phyloP scores from a whole-genome alignment of 1,140 invertebrate species.

The Himalopsyche phryganea region DNA sequence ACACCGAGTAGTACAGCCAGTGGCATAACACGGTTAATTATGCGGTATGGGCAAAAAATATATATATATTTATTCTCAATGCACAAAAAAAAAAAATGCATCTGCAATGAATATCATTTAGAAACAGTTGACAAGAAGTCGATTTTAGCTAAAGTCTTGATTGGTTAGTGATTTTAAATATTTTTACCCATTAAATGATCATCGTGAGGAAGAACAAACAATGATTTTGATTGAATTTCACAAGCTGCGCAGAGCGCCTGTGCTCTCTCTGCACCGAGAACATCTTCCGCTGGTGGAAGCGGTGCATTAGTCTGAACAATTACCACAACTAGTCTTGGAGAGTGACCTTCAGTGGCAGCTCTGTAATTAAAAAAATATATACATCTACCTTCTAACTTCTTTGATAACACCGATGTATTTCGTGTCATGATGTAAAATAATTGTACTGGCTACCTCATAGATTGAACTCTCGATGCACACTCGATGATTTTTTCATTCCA shows the following conservation, averaged over 20 bases:
- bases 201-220: conserved; percentile 87
- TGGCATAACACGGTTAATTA: no score
- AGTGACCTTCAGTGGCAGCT: conserved; percentile 64
- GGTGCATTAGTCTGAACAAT: conserved; percentile 80
- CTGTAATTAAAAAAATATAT: conserved; percentile 25
- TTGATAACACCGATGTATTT: no score
- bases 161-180: no score
- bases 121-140: no score
- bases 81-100: no score
- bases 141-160: no score
- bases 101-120: no score
- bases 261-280: conserved; percentile 82
- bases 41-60: no score
- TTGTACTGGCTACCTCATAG: conserved; percentile 56
- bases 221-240: conserved; percentile 85
- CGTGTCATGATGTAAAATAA: no score
- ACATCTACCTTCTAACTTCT: neutral
- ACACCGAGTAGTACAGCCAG: no score
- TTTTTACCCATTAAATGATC: conserved; percentile 84
- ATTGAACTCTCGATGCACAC: conserved; percentile 86
- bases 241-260: conserved; percentile 84
- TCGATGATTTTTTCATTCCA: conserved; percentile 95
- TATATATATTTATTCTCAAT: no score
- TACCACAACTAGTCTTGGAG: conserved; percentile 84
- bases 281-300: conserved; percentile 78